These are phyloP conservation scores for Camponotus vicinus DNA, from an alignment of 1,140 invertebrate species.

Conservation along the genomic window DNA sequence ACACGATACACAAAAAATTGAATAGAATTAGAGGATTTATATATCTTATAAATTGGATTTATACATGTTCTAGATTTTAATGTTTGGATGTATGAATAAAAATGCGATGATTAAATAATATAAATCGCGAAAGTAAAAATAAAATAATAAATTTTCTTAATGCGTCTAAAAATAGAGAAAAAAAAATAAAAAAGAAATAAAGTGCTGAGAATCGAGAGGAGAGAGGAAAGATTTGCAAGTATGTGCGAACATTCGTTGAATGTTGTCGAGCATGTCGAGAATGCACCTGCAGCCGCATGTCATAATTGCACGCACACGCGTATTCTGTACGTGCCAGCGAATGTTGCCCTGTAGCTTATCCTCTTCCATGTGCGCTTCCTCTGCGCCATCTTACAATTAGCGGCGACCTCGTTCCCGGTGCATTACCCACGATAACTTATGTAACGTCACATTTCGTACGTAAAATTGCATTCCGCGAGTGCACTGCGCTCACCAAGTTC, in stretches of 20 bases:
- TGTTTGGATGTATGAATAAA: background rate
- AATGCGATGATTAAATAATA: background rate
- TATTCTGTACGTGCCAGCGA: slow-evolving; percentile 1
- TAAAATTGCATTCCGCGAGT: slow-evolving; percentile 53
- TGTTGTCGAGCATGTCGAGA: background rate
- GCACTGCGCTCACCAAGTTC: slow-evolving; percentile 36
- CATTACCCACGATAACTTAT: slow-evolving; percentile 59
- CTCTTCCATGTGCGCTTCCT: slow-evolving; percentile 26
- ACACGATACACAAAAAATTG: background rate
- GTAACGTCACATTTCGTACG: slow-evolving; percentile 62
- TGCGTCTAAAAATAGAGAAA: background rate
- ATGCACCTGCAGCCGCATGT: slow-evolving; percentile 61
- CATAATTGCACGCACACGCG: slow-evolving; percentile 72
- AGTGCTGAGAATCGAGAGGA: background rate
- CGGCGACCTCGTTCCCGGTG: slow-evolving; percentile 42
- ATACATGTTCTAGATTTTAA: background rate
- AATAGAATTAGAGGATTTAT: background rate
- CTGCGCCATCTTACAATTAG: slow-evolving; percentile 53
- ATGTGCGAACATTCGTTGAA: background rate
- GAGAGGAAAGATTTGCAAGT: background rate
- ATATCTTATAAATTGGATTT: background rate
- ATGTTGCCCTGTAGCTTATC: background rate
- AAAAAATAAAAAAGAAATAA: background rate
- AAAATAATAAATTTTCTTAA: background rate
- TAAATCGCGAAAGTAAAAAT: background rate